Percentiles rank a stretch among this genome's conserved stretches.
phyloP scores from a whole-genome alignment of 2,113 vertebrate species.

The Columba livia region DNA sequence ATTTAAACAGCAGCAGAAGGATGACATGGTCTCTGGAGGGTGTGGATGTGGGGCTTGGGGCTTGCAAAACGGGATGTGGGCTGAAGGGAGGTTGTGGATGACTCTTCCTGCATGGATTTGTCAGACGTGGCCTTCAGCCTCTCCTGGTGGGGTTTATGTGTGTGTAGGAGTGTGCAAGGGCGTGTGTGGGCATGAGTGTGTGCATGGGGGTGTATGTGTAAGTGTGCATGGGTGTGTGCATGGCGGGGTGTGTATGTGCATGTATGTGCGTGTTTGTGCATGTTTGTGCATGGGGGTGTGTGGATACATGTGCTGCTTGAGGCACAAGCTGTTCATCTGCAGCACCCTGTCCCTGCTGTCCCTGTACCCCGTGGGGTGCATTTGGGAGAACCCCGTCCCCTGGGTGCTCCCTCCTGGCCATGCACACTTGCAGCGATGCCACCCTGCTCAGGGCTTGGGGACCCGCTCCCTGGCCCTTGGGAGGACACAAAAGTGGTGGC shows the following conservation, averaged over 20 bases:
- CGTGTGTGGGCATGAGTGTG: background rate
- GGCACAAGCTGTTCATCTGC: background rate
- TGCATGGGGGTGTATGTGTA: no score
- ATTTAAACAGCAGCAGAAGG: background rate
- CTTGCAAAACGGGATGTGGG: background rate
- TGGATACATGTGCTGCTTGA: background rate
- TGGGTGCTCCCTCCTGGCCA: accelerated
- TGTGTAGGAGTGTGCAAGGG: background rate
- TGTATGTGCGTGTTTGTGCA: no score
- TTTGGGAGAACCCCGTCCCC: background rate
- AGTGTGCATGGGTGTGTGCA: no score
- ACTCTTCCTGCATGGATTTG: background rate
- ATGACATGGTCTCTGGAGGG: background rate
- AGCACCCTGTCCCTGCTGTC: background rate
- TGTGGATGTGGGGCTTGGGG: background rate
- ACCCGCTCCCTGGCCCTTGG: background rate
- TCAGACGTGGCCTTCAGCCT: background rate
- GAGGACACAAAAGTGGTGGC: background rate
- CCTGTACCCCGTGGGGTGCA: background rate
- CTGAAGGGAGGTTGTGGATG: background rate
- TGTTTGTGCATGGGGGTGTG: no score
- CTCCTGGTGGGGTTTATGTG: no score
- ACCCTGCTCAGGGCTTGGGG: background rate
- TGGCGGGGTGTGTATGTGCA: no score
- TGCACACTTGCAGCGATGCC: background rate